Conservation (phyloP, 2,888 invertebrate species). For the Hirtodrosophila cameraria region DNA sequence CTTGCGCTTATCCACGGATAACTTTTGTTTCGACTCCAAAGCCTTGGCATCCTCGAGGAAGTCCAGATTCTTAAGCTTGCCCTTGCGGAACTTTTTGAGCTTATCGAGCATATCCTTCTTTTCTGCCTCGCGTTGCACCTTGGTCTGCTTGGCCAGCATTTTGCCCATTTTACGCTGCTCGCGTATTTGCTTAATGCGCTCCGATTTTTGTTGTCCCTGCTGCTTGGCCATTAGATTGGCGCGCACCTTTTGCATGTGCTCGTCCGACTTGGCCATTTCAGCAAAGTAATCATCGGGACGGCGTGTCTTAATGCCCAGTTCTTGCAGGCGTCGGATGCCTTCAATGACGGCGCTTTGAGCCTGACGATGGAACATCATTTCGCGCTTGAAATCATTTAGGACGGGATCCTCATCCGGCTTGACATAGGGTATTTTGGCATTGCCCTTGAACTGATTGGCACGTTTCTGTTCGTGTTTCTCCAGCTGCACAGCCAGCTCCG, state of each 20-base stretch:
- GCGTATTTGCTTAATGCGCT: slow-evolving; percentile 94
- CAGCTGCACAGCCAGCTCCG: slow-evolving; percentile 91
- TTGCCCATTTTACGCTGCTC: slow-evolving; percentile 97
- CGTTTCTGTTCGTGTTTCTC: slow-evolving; percentile 90
- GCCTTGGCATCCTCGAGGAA: slow-evolving; percentile 89
- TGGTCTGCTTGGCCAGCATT: slow-evolving; percentile 92
- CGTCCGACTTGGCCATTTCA: slow-evolving; percentile 99
- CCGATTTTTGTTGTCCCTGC: slow-evolving; percentile 92
- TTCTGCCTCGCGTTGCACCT: slow-evolving; percentile 93
- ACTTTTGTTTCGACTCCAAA: slow-evolving; percentile 79
- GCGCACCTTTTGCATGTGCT: slow-evolving; percentile 98
- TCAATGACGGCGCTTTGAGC: slow-evolving; percentile 94
- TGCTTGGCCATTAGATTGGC: slow-evolving; percentile 93
- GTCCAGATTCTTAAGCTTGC: slow-evolving; percentile 90
- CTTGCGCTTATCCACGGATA: slow-evolving; percentile 86
- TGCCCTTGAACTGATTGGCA: slow-evolving; percentile 87
- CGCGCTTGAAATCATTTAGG: slow-evolving; percentile 95
- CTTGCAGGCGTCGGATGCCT: slow-evolving; percentile 91
- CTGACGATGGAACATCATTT: slow-evolving; percentile 93
- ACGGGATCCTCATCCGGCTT: slow-evolving; percentile 90
- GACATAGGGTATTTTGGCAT: slow-evolving; percentile 88
- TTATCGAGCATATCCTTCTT: slow-evolving; percentile 96
- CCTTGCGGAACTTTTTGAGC: slow-evolving; percentile 96
- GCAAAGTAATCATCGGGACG: slow-evolving; percentile 98
- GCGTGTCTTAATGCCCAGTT: slow-evolving; percentile 90